Base-by-base conservation (phyloP, 2,797 vertebrate genomes). In the Zalophus californianus region DNA sequence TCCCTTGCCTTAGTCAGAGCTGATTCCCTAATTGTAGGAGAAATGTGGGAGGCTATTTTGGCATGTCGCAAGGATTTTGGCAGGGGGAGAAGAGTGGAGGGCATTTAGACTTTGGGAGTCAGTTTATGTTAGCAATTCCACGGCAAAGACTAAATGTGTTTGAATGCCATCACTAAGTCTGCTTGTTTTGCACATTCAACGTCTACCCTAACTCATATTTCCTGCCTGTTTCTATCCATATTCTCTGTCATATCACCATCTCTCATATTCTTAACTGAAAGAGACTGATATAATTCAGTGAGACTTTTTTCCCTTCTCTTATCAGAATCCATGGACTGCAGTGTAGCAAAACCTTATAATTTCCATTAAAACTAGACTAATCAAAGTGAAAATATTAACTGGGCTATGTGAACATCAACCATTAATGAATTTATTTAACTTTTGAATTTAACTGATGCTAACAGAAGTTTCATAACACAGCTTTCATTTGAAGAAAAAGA, bases 371-470 rank as follows among this genome's bases (percentile, higher is more conserved):
- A 48, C 5, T n/a, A 32, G 8, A 84, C 70, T 23, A 87, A 75
- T 88, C 62, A 75, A 84, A 84, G 32, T 73, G 5, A 85, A 91
- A 75, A 64, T 86, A 56, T 78, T 48, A 70, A 77, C 73, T 79
- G 23, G 72, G 15, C 21, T 85, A 5, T 88, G 2, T 80, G 60
- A 90, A 66, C 52, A 85, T 35, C 44, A 68, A 44, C 84, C 5
- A 56, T 86, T 48, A 93, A n/a, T 68, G 21, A 86, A 82, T 85
- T 60, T 80, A 50, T 95, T 82, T 92, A 88, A 58, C 50, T 41
- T 70, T 35, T 93, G 21, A 85, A 75, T 79, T 75, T 91, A 86
- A 80, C 80, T 80, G 13, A 75, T 85, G 20, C 18, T 92, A 96
- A 29, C 20, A 85, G 78, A 90, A 23, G 85, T 77, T 85, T 38